A percentile compares a stretch with the other conserved stretches of the same genome.
Evolutionary conservation across 2,888 invertebrate genomes (phyloP).

Genomic region (Xanthia togata): DNA sequence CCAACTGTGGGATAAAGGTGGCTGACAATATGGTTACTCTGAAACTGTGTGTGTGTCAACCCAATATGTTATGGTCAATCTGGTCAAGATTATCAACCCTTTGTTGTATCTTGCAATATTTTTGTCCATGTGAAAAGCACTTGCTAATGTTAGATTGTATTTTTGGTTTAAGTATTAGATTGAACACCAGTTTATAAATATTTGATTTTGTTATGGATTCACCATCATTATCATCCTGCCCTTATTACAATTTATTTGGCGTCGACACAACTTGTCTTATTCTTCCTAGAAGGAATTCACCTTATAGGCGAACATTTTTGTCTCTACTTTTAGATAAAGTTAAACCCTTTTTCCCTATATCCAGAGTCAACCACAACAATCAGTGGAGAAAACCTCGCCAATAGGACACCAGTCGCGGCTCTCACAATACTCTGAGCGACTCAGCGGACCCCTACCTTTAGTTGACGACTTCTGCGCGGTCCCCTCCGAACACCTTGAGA

Average conservation of each 20-base stretch:
- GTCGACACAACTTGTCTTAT: no score
- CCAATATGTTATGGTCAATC: neutral
- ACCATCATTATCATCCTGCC: no score
- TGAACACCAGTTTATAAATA: neutral
- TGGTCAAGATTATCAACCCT: neutral
- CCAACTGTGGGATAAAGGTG: neutral
- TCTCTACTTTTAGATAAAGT: neutral
- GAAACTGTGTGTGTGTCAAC: neutral
- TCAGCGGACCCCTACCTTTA: slow-evolving; percentile 93
- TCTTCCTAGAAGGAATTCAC: neutral
- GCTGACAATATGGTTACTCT: neutral
- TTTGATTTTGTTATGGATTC: no score
- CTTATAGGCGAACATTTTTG: neutral
- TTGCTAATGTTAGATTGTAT: neutral
- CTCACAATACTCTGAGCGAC: slow-evolving; percentile 91
- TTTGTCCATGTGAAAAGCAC: neutral
- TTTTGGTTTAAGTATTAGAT: neutral
- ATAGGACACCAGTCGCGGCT: slow-evolving; percentile 91
- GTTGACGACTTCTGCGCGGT: slow-evolving; percentile 98
- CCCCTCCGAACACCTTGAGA: slow-evolving; percentile 94
- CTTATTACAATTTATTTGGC: no score
- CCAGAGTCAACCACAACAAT: slow-evolving; percentile 73
- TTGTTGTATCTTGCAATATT: neutral
- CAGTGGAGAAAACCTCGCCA: slow-evolving; percentile 84
- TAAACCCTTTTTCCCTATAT: slow-evolving; percentile 10